These are phyloP conservation scores for Eurytoma adleriae DNA, from an alignment of 2,888 invertebrate species.

Conservation along the genomic window DNA sequence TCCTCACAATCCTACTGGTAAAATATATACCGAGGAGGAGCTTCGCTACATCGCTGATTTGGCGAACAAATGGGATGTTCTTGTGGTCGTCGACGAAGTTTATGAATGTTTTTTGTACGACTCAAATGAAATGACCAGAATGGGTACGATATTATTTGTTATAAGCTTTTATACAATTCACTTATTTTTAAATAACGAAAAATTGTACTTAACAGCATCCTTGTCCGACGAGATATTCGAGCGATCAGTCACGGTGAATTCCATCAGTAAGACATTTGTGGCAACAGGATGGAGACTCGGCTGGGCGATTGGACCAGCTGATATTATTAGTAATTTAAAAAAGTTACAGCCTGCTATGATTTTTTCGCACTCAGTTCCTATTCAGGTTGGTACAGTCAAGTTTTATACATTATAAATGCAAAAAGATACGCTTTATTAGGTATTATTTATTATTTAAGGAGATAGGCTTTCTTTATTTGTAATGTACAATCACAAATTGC, in stretches of 20 bases:
- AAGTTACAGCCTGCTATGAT: conserved; percentile 96
- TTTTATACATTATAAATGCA: too few relatives aligned
- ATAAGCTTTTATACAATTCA: neutral
- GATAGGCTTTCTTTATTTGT: too few relatives aligned
- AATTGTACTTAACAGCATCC: conserved; percentile 80
- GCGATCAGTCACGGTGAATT: conserved; percentile 96
- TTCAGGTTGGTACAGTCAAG: conserved; percentile 85
- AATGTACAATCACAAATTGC: too few relatives aligned
- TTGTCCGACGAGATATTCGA: conserved; percentile 98
- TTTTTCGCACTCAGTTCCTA: conserved; percentile 92
- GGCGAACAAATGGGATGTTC: conserved; percentile 93
- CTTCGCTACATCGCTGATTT: conserved; percentile 88
- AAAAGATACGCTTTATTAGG: too few relatives aligned
- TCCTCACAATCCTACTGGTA: conserved; percentile 98
- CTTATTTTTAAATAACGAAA: neutral
- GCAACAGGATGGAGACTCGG: conserved; percentile 98
- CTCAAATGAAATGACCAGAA: conserved; percentile 89
- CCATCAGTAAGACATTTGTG: conserved; percentile 98
- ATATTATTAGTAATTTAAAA: conserved; percentile 87
- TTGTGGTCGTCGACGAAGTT: conserved; percentile 97
- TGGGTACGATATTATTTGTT: conserved; percentile 80
- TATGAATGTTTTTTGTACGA: conserved; percentile 98
- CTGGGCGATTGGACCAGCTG: conserved; percentile 95
- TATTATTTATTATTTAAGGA: too few relatives aligned
- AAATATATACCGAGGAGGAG: conserved; percentile 86